Evolutionary conservation across 2,797 vertebrate species (phyloP), one percentile per base, ranked within the genome.

Genomic region (Acanthurus tractus): DNA sequence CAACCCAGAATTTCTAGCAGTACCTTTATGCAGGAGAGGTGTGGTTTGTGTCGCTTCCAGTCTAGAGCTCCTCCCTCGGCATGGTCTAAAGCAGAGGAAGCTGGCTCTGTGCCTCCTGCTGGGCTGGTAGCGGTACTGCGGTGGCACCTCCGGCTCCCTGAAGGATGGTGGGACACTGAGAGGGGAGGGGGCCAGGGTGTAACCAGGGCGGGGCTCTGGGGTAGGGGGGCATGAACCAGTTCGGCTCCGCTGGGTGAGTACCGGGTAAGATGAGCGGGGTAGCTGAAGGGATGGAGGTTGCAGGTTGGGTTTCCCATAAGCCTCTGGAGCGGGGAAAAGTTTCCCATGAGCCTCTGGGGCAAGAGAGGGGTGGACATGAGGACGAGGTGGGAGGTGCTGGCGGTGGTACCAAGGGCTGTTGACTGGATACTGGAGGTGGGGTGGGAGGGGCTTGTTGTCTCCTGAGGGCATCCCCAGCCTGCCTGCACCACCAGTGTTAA

Each of bases 11-110:
- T 36, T 15, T 45, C 10, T 6, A 15, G 63, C 25, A 11, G 63
- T 91, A 94, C 93, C 93, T 92, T 15, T 81, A 0, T 44, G 44
- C 1, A 94, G 71, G 29, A 94, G 92, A 42, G 91, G 91, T 0
- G 91, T 92, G 76, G 87, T 52, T 2, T 86, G 85, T 0, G 70
- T 69, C 8, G 74, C 52, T 1, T 76, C 77, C 29, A 3, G 38
- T 0, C 38, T 0, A 0, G 62, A 74, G 36, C 54, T 77, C 55
- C 64, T 44, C 64, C 78, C 69, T 17, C 36, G 15, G 1, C 7
- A 5, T 0, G 12, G 10, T 44, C 48, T 69, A 44, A 91, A 85
- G 62, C 59, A 71, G 29, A 82, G 62, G 42, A 88, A 54, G 4
- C 14, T 29, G 36, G 36, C 49, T 11, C 38, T 44, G 53, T 15